phyloP scores from a whole-genome alignment of 2,113 vertebrate genomes.

The Ageneiosus marmoratus region DNA sequence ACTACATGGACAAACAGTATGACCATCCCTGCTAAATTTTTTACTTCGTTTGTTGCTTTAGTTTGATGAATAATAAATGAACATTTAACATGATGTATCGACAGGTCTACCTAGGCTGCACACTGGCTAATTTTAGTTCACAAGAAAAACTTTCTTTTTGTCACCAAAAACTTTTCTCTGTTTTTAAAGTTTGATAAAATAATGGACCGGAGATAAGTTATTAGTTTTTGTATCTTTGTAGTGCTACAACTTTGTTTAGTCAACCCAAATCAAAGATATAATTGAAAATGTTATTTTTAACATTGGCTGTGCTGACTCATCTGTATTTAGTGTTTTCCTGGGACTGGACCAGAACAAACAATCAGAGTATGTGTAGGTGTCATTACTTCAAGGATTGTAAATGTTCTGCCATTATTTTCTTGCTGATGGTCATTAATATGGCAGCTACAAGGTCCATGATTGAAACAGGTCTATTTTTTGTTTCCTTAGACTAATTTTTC shows the following conservation, averaged over 20 bases:
- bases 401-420: neutral
- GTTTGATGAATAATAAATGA: neutral
- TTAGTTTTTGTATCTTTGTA: neutral
- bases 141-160: too few species aligned
- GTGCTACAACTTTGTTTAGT: neutral
- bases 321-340: neutral
- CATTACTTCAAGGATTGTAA: neutral
- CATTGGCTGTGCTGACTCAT: neutral
- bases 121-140: neutral
- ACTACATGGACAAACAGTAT: neutral
- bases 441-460: neutral
- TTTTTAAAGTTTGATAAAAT: neutral
- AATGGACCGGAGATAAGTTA: neutral
- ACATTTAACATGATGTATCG: neutral
- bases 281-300: neutral
- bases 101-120: neutral
- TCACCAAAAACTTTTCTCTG: neutral
- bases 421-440: neutral
- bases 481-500: neutral
- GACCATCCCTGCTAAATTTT: neutral
- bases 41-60: neutral
- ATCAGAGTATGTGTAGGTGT: neutral
- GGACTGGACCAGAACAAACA: neutral
- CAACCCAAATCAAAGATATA: too few species aligned
- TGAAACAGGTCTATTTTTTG: neutral